Conservation (phyloP, 1,140 invertebrate genomes). For the Cardiocondyla obscurior region DNA sequence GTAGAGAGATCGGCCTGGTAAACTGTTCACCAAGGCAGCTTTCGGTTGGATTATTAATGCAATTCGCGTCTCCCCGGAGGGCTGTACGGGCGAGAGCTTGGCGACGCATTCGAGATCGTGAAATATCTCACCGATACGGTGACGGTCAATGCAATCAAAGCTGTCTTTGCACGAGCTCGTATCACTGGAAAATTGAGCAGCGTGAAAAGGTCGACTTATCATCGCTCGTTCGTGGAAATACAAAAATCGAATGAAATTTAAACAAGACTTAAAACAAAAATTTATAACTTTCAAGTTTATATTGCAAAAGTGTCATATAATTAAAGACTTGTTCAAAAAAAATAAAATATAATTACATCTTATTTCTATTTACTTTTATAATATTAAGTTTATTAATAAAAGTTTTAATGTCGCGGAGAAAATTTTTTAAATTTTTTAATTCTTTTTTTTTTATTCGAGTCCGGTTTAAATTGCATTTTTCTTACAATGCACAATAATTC, state of each 20-base stretch:
- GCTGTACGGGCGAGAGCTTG: neutral
- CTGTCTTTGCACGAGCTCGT: neutral
- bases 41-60: constrained; percentile 34
- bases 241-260: neutral
- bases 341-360: neutral
- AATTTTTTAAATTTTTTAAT: neutral
- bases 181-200: neutral
- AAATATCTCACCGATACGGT: constrained; percentile 27
- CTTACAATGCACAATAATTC: neutral
- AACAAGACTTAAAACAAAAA: neutral
- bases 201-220: neutral
- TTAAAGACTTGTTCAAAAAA: neutral
- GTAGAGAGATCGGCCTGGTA: neutral
- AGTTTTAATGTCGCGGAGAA: too few relatives aligned
- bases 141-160: constrained; percentile 24
- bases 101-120: constrained; percentile 4
- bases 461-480: neutral
- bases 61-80: neutral
- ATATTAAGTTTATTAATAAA: too few relatives aligned
- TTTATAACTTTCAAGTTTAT: neutral
- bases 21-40: constrained; percentile 2
- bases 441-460: neutral
- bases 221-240: too few relatives aligned
- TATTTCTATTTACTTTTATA: neutral
- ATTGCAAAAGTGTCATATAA: neutral